phyloP scores from a whole-genome alignment of 2,113 vertebrate genomes.

The Petrocephalus zakoni region DNA sequence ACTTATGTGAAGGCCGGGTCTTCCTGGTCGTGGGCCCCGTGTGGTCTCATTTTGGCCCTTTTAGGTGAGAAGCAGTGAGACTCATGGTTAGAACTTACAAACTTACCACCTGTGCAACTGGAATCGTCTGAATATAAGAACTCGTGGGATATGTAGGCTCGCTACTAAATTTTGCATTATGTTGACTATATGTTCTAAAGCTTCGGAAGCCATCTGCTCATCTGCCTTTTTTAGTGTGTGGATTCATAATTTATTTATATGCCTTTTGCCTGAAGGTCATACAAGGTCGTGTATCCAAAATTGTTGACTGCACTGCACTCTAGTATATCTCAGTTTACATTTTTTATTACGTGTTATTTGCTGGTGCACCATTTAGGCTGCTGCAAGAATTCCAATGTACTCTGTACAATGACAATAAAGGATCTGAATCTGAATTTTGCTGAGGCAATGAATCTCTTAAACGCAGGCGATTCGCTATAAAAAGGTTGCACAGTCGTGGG shows the following conservation, averaged over 20 bases:
- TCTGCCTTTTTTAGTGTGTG: not conserved
- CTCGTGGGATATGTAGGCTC: not conserved
- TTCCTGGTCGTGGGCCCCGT: not conserved
- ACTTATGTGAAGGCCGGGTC: not conserved
- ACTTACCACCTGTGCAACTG: not conserved
- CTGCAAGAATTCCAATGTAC: too few relatives aligned
- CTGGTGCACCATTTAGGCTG: too few relatives aligned
- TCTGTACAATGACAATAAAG: too few relatives aligned
- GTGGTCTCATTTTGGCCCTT: not conserved
- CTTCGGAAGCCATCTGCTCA: not conserved
- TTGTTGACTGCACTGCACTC: too few relatives aligned
- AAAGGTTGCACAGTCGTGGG: not conserved
- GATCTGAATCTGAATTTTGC: not conserved
- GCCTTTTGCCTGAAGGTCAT: not conserved
- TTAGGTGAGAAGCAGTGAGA: not conserved
- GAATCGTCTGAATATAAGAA: not conserved
- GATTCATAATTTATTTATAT: not conserved
- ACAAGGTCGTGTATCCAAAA: not conserved
- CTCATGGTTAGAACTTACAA: not conserved
- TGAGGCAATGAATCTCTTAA: not conserved
- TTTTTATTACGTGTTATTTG: too few relatives aligned
- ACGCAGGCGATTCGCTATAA: not conserved
- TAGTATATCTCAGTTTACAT: too few relatives aligned
- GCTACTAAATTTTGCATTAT: not conserved
- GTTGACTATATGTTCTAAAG: not conserved